Evolutionary conservation across 2,888 invertebrate genomes (phyloP).

Genomic region (Lochmaea capreae): DNA sequence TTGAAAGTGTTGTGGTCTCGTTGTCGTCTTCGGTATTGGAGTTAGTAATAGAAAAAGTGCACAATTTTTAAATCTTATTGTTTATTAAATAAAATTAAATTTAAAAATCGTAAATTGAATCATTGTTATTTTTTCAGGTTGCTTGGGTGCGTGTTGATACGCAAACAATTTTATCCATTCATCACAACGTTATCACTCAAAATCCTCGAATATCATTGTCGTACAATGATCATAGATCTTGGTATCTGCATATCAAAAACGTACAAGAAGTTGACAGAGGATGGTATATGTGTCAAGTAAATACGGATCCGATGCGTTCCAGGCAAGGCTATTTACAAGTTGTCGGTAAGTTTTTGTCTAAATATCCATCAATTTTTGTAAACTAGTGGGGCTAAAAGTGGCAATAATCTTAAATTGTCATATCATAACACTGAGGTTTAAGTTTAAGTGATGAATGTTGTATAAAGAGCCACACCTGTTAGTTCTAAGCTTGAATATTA

Average conservation of each 20-base stretch:
- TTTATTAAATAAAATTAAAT: neutral
- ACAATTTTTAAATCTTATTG: too few species aligned
- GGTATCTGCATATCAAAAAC: constrained; percentile 90
- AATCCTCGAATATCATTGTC: constrained; percentile 88
- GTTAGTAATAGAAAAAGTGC: too few species aligned
- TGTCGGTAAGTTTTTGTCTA: constrained; percentile 75
- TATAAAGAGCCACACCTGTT: too few species aligned
- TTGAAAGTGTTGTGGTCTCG: too few species aligned
- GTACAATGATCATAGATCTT: constrained; percentile 90
- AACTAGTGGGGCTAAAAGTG: too few species aligned
- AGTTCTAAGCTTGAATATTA: too few species aligned
- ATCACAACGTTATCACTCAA: constrained; percentile 91
- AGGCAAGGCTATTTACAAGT: constrained; percentile 91
- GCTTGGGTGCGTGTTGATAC: constrained; percentile 95
- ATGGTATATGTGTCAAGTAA: constrained; percentile 94
- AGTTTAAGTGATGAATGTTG: too few species aligned
- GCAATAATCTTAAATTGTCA: too few species aligned
- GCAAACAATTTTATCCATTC: constrained; percentile 91
- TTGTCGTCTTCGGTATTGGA: too few species aligned
- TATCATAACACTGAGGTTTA: too few species aligned
- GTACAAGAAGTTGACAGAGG: constrained; percentile 90
- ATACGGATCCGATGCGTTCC: constrained; percentile 94
- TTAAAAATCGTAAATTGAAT: neutral
- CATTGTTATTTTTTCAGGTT: constrained; percentile 71
- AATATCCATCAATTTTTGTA: too few species aligned